A percentile compares a stretch with the other conserved stretches of the same genome.
Evolutionary conservation across 2,888 invertebrate genomes (phyloP).

Genomic region (Pseudoips prasinana): DNA sequence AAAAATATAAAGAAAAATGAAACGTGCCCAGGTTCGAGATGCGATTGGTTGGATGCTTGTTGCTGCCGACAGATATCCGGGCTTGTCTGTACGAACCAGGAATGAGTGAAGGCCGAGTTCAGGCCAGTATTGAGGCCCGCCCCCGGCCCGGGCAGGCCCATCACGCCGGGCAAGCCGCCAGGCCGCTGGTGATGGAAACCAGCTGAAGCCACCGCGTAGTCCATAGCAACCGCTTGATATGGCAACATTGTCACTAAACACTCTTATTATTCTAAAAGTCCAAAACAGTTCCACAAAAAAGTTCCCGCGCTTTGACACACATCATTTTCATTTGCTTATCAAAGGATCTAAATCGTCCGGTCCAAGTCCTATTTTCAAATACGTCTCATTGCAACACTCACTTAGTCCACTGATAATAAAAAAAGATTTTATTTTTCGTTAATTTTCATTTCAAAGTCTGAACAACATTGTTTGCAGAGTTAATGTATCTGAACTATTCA

Average conservation of each 20-base stretch:
- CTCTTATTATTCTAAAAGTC: conserved; percentile 37
- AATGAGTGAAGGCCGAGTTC: conserved; percentile 93
- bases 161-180: conserved; percentile 76
- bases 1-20: conserved; percentile 80
- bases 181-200: conserved; percentile 79
- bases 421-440: conserved; percentile 23
- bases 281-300: conserved; percentile 40
- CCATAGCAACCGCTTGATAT: conserved; percentile 94
- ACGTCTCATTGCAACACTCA: conserved; percentile 38
- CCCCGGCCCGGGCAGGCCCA: conserved; percentile 81
- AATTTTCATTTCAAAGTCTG: conserved; percentile 23
- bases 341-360: conserved; percentile 36
- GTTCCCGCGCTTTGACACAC: conserved; percentile 49
- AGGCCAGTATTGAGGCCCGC: conserved; percentile 75
- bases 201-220: conserved; percentile 85
- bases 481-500: conserved; percentile 27
- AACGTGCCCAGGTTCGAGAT: conserved; percentile 97
- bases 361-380: conserved; percentile 20
- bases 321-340: conserved; percentile 41
- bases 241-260: conserved; percentile 86
- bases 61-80: conserved; percentile 95
- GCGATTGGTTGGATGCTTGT: conserved; percentile 87
- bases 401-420: conserved; percentile 29
- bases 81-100: conserved; percentile 95
- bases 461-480: conserved; percentile 29